Evolutionary conservation across 2,797 vertebrate genomes (phyloP).

Genomic region (Tolypeutes matacus): DNA sequence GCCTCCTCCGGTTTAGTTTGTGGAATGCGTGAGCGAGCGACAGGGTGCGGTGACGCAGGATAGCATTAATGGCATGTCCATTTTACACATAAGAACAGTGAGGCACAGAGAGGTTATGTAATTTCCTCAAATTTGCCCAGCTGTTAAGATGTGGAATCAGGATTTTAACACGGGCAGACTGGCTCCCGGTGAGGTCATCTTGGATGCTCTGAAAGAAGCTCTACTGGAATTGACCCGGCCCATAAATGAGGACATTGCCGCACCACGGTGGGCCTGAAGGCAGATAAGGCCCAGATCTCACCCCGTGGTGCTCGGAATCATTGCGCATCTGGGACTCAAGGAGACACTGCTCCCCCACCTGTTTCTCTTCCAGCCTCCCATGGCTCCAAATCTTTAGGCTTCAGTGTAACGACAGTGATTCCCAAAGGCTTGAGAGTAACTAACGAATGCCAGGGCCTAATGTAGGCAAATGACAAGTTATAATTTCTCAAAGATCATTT

Average conservation of each 20-base stretch:
- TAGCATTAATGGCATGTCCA: neutral
- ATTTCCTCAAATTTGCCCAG: neutral
- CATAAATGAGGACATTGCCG: neutral
- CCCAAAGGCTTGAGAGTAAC: slow-evolving; percentile 40
- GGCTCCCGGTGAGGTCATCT: neutral
- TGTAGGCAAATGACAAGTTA: neutral
- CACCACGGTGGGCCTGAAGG: neutral
- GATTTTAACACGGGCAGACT: neutral
- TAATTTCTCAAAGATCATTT: slow-evolving; percentile 73
- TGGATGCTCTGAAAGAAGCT: neutral
- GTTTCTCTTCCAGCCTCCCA: neutral
- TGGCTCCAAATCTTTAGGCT: neutral
- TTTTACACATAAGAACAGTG: neutral
- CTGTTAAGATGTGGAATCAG: neutral
- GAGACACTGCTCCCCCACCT: neutral
- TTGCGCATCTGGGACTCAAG: neutral
- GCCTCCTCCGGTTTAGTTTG: neutral
- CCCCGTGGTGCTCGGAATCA: neutral
- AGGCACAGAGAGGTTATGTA: neutral
- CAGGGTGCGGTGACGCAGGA: neutral
- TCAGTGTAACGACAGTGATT: neutral
- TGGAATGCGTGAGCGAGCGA: neutral
- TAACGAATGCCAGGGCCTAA: slow-evolving; percentile 2
- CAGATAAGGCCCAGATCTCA: neutral
- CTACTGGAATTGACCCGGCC: neutral